Conservation (phyloP, 2,797 vertebrate species). For the Onychomys arenicola region DNA sequence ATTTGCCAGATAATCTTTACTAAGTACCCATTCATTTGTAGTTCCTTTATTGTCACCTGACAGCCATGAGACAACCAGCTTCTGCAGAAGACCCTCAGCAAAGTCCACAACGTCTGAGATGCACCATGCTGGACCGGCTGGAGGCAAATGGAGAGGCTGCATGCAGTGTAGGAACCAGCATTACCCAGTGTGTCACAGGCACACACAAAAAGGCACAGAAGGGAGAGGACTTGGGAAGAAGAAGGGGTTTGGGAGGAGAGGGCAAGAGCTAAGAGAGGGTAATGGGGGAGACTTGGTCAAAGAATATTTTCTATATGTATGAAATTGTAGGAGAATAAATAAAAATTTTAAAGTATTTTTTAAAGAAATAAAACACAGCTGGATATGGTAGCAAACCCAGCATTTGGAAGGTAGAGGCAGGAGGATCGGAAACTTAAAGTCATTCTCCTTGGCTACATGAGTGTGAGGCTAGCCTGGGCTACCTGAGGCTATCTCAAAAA, state of each 20-base stretch:
- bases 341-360: background rate
- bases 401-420: background rate
- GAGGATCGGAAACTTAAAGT: too few species aligned
- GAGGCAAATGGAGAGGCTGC: background rate
- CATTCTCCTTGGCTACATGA: background rate
- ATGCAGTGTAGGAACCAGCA: background rate
- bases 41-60: background rate
- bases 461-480: background rate
- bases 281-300: background rate
- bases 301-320: background rate
- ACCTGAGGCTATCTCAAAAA: background rate
- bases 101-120: background rate
- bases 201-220: background rate
- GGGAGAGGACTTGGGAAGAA: too few species aligned
- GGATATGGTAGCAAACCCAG: background rate
- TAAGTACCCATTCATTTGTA: background rate
- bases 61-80: background rate
- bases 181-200: background rate
- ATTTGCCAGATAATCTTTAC: background rate
- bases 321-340: background rate
- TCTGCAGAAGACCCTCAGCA: background rate
- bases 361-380: background rate
- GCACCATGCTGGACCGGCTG: background rate
- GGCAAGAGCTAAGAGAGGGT: background rate
- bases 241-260: background rate